Base-by-base conservation (phyloP, 1,140 invertebrate species). In the Apolygus lucorum region DNA sequence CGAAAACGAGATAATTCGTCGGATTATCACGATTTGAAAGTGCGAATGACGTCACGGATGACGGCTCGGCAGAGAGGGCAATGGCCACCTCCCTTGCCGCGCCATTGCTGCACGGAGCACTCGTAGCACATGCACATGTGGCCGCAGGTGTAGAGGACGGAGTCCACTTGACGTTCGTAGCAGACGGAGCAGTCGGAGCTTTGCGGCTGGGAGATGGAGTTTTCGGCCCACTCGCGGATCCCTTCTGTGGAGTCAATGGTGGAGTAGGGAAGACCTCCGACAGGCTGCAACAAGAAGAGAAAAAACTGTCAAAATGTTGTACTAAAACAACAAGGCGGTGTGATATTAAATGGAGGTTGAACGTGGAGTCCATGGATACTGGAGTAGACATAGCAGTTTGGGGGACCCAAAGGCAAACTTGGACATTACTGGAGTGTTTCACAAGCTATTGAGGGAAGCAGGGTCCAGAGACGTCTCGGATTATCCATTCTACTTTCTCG, bases 101-200 rank as follows among this genome's bases (percentile, higher is more conserved):
- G 83, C 90, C 93, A 95, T 76, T 96, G 92, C 74, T 95, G 89
- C 17, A 91, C 84, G 1, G 95, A 95, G 81, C 95, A 98, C n/a
- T 92, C 84, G 76, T 93, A 98, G 78, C 96, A 99, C 94, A 98
- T 96, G 77, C 96, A 99, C 92, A 98, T 96, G 81, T 98, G 95
- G 49, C 96, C 95, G 79, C 96, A 99, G 82, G 91, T 93, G 77
- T 98, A 98, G 22, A 98, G 82, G 24, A 96, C 95, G 74, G 91
- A 90, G 79, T 98, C 92, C 63, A 96, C 93, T 66, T 86, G 85
- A 74, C 92, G 87, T 78, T 98, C 95, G 76, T 93, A 96, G 79
- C 96, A 99, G 63, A 98, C 93, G 0, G 91, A 93, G 80, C 95
- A 98, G 76, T 97, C 95, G 49, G 78, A 81, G 17, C 73, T 72